These are phyloP conservation scores for Brachionus sp. DNA, from an alignment of 1,140 invertebrate species.

Conservation along the genomic window DNA sequence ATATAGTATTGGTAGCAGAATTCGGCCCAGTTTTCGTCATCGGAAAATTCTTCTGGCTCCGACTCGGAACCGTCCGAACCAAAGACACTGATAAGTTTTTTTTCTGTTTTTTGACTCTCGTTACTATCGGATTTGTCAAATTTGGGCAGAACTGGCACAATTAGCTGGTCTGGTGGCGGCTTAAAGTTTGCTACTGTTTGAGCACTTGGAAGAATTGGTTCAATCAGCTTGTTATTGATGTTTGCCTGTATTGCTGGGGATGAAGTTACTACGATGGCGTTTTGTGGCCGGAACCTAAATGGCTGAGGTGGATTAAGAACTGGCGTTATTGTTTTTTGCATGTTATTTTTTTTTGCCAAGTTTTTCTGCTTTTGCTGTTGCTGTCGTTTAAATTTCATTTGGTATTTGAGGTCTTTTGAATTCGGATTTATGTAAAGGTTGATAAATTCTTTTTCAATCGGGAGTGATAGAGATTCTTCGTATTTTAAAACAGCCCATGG, in stretches of 20 bases:
- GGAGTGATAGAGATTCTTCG: not conserved
- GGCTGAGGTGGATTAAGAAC: not conserved
- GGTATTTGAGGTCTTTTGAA: not conserved
- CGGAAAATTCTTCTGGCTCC: not conserved
- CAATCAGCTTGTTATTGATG: no score
- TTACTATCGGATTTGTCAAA: not conserved
- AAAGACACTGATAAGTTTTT: not conserved
- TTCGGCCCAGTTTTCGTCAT: conserved; percentile 18
- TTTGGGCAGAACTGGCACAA: not conserved
- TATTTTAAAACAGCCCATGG: not conserved
- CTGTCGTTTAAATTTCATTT: not conserved
- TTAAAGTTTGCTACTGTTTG: not conserved
- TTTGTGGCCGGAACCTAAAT: not conserved
- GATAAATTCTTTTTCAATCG: not conserved
- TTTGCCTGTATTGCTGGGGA: not conserved
- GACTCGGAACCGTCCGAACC: not conserved
- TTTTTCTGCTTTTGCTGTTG: not conserved
- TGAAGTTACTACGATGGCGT: not conserved
- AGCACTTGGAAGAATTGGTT: no score
- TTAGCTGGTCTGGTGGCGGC: not conserved
- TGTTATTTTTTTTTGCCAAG: not conserved
- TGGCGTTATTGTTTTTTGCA: not conserved
- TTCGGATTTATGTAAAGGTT: conserved; percentile 20
- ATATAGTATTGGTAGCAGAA: conserved; percentile 25
- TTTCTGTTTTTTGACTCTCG: not conserved